phyloP scores from a whole-genome alignment of 2,797 vertebrate genomes.

The Semaprochilodus insignis region DNA sequence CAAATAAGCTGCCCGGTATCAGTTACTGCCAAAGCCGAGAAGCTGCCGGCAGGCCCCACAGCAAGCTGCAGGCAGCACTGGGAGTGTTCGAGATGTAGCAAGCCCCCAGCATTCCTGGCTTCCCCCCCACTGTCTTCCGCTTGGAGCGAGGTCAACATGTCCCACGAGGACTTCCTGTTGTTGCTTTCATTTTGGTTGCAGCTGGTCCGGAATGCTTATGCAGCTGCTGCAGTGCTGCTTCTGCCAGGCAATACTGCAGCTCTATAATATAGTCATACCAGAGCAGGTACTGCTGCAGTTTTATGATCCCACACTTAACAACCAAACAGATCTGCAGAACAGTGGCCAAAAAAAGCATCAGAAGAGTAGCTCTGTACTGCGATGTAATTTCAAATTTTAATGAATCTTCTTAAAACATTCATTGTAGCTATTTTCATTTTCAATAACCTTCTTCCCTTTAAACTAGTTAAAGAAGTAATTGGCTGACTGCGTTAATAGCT shows the following conservation, averaged over 20 bases:
- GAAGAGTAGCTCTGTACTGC: not conserved
- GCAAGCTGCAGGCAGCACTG: slow-evolving; percentile 27
- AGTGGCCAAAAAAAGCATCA: not conserved
- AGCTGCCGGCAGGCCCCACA: slow-evolving; percentile 25
- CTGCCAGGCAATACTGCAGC: slow-evolving; percentile 14
- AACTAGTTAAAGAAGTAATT: no score
- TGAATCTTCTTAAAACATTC: no score
- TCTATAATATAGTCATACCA: slow-evolving; percentile 17
- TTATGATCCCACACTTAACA: slow-evolving; percentile 5
- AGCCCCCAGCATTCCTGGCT: slow-evolving; percentile 14
- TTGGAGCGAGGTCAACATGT: slow-evolving; percentile 24
- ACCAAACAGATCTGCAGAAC: not conserved
- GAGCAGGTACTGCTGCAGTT: slow-evolving; percentile 19
- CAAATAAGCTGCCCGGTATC: slow-evolving; percentile 2
- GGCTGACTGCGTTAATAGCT: no score
- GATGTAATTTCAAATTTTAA: not conserved
- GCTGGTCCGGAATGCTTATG: slow-evolving; percentile 12
- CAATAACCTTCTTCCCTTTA: no score
- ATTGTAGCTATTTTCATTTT: no score
- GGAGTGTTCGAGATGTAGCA: slow-evolving; percentile 14
- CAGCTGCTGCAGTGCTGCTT: slow-evolving; percentile 21
- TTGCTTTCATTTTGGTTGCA: slow-evolving; percentile 13
- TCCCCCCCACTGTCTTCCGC: not conserved
- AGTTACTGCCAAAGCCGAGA: not conserved
- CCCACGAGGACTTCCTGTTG: slow-evolving; percentile 20